Base-by-base conservation (phyloP, 2,888 invertebrate genomes). In the Xestoiulus laeticollis region DNA sequence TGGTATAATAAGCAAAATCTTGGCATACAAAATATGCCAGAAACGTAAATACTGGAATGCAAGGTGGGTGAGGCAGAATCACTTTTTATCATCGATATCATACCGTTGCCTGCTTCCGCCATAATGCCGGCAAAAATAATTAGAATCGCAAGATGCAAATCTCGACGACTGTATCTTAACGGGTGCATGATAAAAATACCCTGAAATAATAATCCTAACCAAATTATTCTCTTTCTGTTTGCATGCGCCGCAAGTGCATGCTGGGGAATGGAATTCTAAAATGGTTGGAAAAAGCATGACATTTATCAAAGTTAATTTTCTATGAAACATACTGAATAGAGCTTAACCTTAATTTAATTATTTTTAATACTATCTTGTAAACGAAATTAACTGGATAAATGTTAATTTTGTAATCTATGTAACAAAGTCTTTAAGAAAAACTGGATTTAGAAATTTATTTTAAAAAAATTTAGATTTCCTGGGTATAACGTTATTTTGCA, bases 41-140 rank as follows among this genome's bases (percentile, higher is more conserved):
- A 26, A 68, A 68, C 68, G 22, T 26, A 68, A 68, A 68, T 68
- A 68, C 68, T 68, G 68, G 68, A 68, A 68, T 68, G 68, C 68
- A 68, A 68, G 68, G 68, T 68, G 68, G 68, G 68, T 22, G 68
- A 26, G 68, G 22, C 48, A 26, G 26, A 6, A 26, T 10, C 26
- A 12, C 68, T 68, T 68, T 26, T n/a, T 26, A 3, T 10, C 68
- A 8, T 19, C 3, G 12, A 8, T 16, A 48, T 38, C 38, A n/a
- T 3, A 59, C 19, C 19, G n/a, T 59, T 3, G n/a, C 59, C 22
- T 6, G 22, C 12, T 48, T 26, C 22, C 26, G 26, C 68, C 68
- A n/a, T 22, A 68, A 26, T 68, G 68, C 26, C 68, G n/a, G 22
- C 68, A 68, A 6, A 68, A n/a, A 59, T 1, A 68, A 22, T 68